Base-by-base conservation (phyloP, 2,113 vertebrate genomes). In the Microcebus jonahi region DNA sequence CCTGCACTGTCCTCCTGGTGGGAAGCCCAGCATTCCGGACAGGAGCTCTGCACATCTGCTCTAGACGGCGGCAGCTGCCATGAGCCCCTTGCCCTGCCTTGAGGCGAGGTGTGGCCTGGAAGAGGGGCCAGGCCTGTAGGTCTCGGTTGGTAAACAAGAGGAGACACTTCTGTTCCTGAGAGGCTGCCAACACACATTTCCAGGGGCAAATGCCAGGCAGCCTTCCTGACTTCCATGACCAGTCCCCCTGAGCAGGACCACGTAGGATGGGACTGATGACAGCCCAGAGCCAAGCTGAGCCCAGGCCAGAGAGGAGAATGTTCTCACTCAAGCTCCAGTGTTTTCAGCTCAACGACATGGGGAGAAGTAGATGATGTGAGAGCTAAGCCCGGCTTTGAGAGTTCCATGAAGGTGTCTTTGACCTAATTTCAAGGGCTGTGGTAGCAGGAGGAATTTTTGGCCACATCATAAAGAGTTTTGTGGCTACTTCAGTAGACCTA, bases 381-480 rank as follows among this genome's bases (percentile, higher is more conserved):
- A 97, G 71, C 75, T 88, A 57, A 92, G 34, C 92, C 87, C 59
- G 61, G 86, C 87, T 97, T 75, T 68, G 53, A 96, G 73, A 94
- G 96, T 94, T 97, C 97, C 96, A 97, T 59, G 91, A 96, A 92
- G 87, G 61, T 95, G 14, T 94, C 96, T 98, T 94, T 98, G 97
- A 98, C 98, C 97, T 97, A 97, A 97, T 98, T 98, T 98, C 67
- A 42, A 96, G 84, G 81, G 80, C 96, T 98, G 98, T 94, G 97
- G 97, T 96, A 29, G 90, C 88, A 95, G 81, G 87, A 98, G 97
- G 98, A 97, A 97, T 97, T 98, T 98, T 97, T 95, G 94, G 97
- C 88, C 94, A 97, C 97, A 97, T 98, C 98, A 98, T 97, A 97
- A 97, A 98, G 96, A 90, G 91, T 97, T 97, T 96, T 97, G 98